phyloP scores from a whole-genome alignment of 2,797 vertebrate genomes.

The Pangasius mekongensis region DNA sequence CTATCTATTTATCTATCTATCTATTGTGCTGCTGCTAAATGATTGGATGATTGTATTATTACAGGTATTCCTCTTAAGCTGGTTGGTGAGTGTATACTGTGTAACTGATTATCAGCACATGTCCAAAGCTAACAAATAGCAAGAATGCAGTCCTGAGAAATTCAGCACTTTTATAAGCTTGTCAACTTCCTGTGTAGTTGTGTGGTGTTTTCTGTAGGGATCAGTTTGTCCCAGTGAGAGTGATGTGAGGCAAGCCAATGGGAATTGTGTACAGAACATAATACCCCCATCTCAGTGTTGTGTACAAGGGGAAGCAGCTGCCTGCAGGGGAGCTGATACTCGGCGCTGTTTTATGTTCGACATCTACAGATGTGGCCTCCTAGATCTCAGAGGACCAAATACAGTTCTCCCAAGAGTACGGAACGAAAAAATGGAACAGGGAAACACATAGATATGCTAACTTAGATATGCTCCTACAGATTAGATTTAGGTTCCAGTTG shows the following conservation, averaged over 20 bases:
- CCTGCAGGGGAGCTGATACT: background rate
- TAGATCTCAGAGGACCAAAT: slow-evolving; percentile 13
- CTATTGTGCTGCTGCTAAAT: background rate
- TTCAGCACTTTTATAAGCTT: background rate
- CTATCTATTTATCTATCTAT: no score
- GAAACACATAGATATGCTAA: background rate
- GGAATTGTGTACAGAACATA: slow-evolving; percentile 5
- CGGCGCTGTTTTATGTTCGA: slow-evolving; percentile 10
- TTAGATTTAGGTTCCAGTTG: background rate
- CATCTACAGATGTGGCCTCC: slow-evolving; percentile 13
- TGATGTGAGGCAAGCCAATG: background rate
- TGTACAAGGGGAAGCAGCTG: slow-evolving; percentile 31
- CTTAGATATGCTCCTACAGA: background rate
- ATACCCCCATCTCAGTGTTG: slow-evolving; percentile 2
- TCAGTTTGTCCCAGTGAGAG: background rate
- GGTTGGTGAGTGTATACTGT: background rate
- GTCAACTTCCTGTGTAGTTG: background rate
- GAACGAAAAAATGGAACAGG: background rate
- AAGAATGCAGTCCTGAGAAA: background rate
- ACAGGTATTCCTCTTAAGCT: background rate
- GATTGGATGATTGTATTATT: background rate
- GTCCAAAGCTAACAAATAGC: background rate
- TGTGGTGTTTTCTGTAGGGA: slow-evolving; percentile 6
- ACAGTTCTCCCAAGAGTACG: background rate
- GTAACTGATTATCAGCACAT: background rate